Evolutionary conservation across 2,797 vertebrate species (phyloP).

Genomic region (Harpagifer antarcticus): DNA sequence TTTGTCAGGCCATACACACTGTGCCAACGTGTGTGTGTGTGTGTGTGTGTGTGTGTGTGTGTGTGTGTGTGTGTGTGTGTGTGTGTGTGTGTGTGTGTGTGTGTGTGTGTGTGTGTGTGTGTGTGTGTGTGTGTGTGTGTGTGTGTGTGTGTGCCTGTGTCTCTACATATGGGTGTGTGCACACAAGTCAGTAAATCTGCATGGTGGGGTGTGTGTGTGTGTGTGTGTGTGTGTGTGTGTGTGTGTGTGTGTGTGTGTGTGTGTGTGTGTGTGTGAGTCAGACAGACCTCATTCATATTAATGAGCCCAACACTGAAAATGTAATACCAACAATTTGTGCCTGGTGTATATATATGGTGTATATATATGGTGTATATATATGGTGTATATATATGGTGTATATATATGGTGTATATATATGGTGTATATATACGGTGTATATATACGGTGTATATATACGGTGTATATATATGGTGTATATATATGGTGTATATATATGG

Average conservation of each 20-base stretch:
- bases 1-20: slow-evolving; percentile 60
- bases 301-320: slow-evolving; percentile 83
- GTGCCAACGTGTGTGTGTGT: slow-evolving; percentile 4
- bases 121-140: background rate
- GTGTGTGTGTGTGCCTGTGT: background rate
- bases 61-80: background rate
- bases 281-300: slow-evolving; percentile 82
- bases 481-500: slow-evolving; percentile 16
- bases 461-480: no score
- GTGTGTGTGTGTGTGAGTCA: slow-evolving; percentile 27
- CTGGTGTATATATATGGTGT: slow-evolving; percentile 42
- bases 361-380: slow-evolving; percentile 34
- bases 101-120: no score
- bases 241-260: slow-evolving; percentile 27
- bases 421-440: slow-evolving; percentile 17
- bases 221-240: slow-evolving; percentile 26
- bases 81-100: no score
- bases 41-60: slow-evolving; percentile 33
- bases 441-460: no score
- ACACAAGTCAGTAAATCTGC: slow-evolving; percentile 54
- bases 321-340: slow-evolving; percentile 79
- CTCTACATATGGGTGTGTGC: slow-evolving; percentile 16
- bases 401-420: slow-evolving; percentile 34
- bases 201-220: slow-evolving; percentile 24
- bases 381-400: slow-evolving; percentile 38